phyloP scores from a whole-genome alignment of 2,888 invertebrate species.

The Cephus nigrinus region DNA sequence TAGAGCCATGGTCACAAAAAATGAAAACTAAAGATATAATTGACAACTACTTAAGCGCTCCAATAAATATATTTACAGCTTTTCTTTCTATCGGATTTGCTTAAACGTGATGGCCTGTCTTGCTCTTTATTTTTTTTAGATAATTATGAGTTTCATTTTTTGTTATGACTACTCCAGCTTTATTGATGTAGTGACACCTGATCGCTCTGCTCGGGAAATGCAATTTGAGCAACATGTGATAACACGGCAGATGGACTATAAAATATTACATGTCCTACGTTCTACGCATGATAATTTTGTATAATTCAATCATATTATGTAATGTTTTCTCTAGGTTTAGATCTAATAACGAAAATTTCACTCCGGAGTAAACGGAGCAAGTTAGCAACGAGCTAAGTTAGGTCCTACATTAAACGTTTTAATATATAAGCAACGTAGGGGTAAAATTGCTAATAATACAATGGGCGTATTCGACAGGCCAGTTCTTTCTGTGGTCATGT shows the following conservation, averaged over 20 bases:
- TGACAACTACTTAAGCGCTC: neutral
- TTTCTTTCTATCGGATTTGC: neutral
- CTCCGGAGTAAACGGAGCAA: neutral
- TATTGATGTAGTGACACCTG: neutral
- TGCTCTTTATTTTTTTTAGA: neutral
- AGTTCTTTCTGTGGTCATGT: neutral
- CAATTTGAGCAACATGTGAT: neutral
- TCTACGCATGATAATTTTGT: no score
- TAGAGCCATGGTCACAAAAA: neutral
- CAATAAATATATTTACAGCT: neutral
- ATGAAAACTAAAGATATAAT: neutral
- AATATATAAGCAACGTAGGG: neutral
- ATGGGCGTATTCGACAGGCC: neutral
- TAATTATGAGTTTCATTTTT: neutral
- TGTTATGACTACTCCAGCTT: neutral
- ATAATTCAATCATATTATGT: no score
- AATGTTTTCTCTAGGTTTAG: neutral
- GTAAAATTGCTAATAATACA: neutral
- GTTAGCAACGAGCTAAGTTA: neutral
- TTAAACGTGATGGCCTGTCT: neutral
- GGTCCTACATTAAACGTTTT: no score
- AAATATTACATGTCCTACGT: neutral
- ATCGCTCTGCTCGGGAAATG: neutral
- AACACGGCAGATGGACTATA: neutral
- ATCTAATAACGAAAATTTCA: neutral